Percentiles rank a stretch among this genome's conserved stretches.
phyloP scores from a whole-genome alignment of 2,888 invertebrate genomes.

The Lycophotia porphyrea region DNA sequence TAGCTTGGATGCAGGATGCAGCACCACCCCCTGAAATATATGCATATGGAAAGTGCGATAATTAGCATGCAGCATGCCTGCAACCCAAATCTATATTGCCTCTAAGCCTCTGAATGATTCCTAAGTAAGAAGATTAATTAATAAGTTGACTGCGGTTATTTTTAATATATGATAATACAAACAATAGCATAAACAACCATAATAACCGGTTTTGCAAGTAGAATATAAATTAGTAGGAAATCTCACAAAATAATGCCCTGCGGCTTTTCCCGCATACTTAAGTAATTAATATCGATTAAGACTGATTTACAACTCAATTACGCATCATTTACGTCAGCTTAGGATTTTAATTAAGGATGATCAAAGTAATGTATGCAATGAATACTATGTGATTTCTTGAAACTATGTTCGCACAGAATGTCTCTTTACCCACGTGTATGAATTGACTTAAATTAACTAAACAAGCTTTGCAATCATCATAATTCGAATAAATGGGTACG shows the following conservation, averaged over 20 bases:
- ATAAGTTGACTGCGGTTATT: neutral
- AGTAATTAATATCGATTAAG: constrained; percentile 6
- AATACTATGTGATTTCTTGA: neutral
- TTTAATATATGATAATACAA: neutral
- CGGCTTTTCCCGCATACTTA: constrained; percentile 11
- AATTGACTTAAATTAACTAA: neutral
- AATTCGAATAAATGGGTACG: neutral
- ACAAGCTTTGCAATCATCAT: neutral
- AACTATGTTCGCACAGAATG: neutral
- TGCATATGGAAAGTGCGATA: neutral
- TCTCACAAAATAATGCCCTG: neutral
- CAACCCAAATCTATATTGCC: neutral
- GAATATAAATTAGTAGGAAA: constrained; percentile 10
- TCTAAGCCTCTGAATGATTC: neutral
- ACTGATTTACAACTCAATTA: neutral
- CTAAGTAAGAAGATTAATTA: neutral
- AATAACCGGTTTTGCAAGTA: constrained; percentile 9
- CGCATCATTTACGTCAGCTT: neutral
- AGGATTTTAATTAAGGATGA: constrained; percentile 6
- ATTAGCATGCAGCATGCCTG: neutral
- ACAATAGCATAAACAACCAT: constrained; percentile 9
- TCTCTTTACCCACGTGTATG: neutral
- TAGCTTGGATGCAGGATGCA: neutral
- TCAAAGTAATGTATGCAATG: neutral
- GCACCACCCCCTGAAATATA: neutral